Evolutionary conservation across 2,797 vertebrate species (phyloP), one percentile per base, ranked within the genome.

Genomic region (Pipistrellus nathusii): DNA sequence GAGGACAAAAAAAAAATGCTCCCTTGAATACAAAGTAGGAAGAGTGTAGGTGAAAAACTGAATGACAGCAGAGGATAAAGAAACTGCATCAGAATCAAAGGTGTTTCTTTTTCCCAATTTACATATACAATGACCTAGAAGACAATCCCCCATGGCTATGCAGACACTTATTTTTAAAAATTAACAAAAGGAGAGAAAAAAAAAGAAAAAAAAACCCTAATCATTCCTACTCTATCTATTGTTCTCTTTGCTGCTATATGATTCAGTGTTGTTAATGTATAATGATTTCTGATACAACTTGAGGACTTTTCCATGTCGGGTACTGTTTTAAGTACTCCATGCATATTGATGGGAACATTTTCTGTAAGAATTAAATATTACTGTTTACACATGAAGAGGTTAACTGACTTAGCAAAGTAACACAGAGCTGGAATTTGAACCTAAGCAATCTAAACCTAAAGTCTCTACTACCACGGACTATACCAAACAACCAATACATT

Each of bases 231-330:
- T 69, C 76, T 76, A 1, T 59, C 84, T 80, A 1, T 75, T 66
- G 32, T 72, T 59, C 27, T 83, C 30, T 92, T 53, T 81, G 77
- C 69, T 75, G 53, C 9, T 55, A 53, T 30, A 11, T 48, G 72
- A 90, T 77, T 76, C 11, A 76, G 25, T 35, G 13, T 12, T 38
- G 25, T 71, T 89, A 10, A 12, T 75, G 78, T 78, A 77, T 66
- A 89, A 84, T 88, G n/a, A 44, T 48, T 89, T 80, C 53, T 75
- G 77, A 51, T 20, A 75, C 27, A 46, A 69, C 59, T 82, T 71
- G 11, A 86, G 30, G 5, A n/a, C 13, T 80, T 86, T 78, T 48
- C 75, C 25, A 23, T 15, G 20, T 59, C n/a, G 23, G 14, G 12
- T 53, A 72, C 23, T 68, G 23, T 83, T 78, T 88, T 69, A 76